Evolutionary conservation across 1,140 invertebrate species (phyloP).

Genomic region (Metopolophium dirhodum): DNA sequence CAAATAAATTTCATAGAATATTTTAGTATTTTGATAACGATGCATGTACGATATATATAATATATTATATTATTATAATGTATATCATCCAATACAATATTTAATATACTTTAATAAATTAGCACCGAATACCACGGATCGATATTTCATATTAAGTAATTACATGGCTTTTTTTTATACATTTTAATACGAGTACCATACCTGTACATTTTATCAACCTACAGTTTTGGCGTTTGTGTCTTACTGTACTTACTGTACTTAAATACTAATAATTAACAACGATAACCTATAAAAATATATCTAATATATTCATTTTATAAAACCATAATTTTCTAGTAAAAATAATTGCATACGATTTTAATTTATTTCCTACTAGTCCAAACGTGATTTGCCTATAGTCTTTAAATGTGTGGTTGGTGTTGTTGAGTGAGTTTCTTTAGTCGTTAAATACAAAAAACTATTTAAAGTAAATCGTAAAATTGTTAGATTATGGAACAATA

Average conservation of each 20-base stretch:
- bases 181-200: not conserved
- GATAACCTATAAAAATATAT: not conserved
- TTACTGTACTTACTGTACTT: too few species aligned
- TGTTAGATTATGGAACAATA: not conserved
- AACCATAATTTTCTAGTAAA: not conserved
- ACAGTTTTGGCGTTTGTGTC: not conserved
- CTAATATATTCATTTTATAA: not conserved
- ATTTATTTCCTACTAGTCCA: not conserved
- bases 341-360: not conserved
- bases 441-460: not conserved
- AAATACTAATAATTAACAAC: not conserved
- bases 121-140: not conserved
- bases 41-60: not conserved
- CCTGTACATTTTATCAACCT: not conserved
- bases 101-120: not conserved
- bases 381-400: not conserved
- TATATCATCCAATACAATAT: not conserved
- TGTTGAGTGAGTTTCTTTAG: not conserved
- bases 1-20: not conserved
- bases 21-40: not conserved
- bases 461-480: slow-evolving; percentile 1
- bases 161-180: not conserved
- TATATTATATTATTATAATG: not conserved
- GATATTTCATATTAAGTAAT: not conserved
- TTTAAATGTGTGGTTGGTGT: not conserved